phyloP scores from a whole-genome alignment of 92 coral and sea anemone species.

The Phymanthus crucifer region DNA sequence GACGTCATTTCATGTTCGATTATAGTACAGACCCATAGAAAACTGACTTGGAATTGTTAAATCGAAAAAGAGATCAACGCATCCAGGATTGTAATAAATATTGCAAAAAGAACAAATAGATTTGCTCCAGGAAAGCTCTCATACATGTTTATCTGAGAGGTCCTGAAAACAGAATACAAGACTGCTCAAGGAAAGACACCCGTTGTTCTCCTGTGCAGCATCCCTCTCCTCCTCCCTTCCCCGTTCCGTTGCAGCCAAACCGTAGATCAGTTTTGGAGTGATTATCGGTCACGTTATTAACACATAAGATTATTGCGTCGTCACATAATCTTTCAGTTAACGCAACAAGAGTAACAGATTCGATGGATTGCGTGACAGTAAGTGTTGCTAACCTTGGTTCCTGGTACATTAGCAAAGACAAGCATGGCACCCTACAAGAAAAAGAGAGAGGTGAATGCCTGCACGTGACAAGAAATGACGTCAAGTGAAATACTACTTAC shows the following conservation, averaged over 20 bases:
- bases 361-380: background rate
- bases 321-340: background rate
- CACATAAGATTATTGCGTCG: background rate
- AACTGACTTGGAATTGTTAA: too few relatives aligned
- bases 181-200: background rate
- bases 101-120: too few relatives aligned
- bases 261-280: too few relatives aligned
- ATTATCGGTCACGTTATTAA: background rate
- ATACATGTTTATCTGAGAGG: too few relatives aligned
- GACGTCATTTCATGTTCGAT: too few relatives aligned
- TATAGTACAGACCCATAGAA: too few relatives aligned
- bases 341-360: background rate
- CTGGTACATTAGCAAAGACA: conserved; percentile 93
- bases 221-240: background rate
- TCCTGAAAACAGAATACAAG: too few relatives aligned
- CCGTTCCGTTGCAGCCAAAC: too few relatives aligned
- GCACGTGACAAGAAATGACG: too few relatives aligned
- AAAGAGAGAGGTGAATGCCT: background rate
- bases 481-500: conserved; percentile 44
- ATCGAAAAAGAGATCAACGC: too few relatives aligned
- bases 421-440: conserved; percentile 75
- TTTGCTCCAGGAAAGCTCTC: too few relatives aligned
- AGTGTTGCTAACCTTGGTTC: conserved; percentile 71
- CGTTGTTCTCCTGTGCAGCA: background rate
- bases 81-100: too few relatives aligned